A percentile compares a stretch with the other conserved stretches of the same genome.
Conservation (phyloP, 2,113 vertebrate genomes). For the Chaenogobius annularis region DNA sequence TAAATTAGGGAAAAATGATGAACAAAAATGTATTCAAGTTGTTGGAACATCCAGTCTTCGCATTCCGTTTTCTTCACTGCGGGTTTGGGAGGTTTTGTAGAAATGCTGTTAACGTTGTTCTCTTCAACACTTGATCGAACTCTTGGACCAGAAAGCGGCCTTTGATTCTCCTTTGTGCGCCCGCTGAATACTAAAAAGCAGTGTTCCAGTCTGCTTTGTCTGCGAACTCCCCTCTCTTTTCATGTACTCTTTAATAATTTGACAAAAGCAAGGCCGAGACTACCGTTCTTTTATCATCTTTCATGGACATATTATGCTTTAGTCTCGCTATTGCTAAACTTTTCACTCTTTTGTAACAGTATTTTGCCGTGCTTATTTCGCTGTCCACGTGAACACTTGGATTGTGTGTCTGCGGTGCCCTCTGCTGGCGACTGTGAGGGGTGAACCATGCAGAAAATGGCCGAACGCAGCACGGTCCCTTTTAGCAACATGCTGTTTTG, state of each 20-base stretch:
- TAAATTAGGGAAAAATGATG: too few species aligned
- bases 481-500: too few species aligned
- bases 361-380: background rate
- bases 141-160: constrained; percentile 7
- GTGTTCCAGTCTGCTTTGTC: background rate
- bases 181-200: background rate
- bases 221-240: background rate
- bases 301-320: background rate
- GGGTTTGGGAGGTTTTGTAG: background rate
- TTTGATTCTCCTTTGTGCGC: background rate
- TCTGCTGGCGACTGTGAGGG: too few species aligned
- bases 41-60: too few species aligned
- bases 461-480: too few species aligned
- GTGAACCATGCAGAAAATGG: too few species aligned
- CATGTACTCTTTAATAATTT: constrained; percentile 6
- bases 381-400: too few species aligned
- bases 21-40: too few species aligned
- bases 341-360: background rate
- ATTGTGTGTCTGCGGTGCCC: too few species aligned
- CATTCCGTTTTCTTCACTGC: background rate
- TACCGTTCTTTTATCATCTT: background rate
- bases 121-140: background rate
- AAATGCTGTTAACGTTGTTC: background rate
- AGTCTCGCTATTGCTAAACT: background rate
- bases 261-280: background rate